Evolutionary conservation across 1,140 invertebrate species (phyloP), one percentile per base, ranked within the genome.

Genomic region (Lanistes nyassanus): DNA sequence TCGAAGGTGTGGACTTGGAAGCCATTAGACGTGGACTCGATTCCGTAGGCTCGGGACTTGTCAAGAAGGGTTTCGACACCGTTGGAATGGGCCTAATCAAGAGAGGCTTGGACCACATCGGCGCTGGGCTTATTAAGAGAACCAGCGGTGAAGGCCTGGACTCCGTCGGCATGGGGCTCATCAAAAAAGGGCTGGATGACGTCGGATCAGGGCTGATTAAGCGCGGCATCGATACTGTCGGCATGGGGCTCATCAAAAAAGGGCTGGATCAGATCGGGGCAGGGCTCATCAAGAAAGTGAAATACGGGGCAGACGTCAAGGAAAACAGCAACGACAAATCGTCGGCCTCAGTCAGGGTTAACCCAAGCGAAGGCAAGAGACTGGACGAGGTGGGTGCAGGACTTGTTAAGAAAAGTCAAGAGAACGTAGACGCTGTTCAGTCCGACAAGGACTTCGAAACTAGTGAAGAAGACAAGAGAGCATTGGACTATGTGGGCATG

Each of bases 61-160:
- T 71, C 51, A 71, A 71, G 36, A 69, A 69, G 29, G 31, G 69
- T 56, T 56, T 56, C 13, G 51, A 29, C 36, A 53, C 53, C 53
- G 47, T 65, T 23, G 62, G 74, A 19, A 39, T 34, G 19, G 74
- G 74, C 4, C 53, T 68, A 5, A 68, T 75, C 74, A 75, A 58
- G 51, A 75, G 69, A 37, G 64, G 65, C 23, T 66, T 75, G 1
- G 65, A 75, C 37, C 21, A 62, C 29, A 34, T 75, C 29, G 74
- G 74, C 23, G 53, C 64, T 23, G 74, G 68, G 6, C 37, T 76
- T 31, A 51, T 76, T 21, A 64, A 4, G 21, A 29, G n/a, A 66
- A 29, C 19, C 19, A 66, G 26, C 11, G 39, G n/a, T 64, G 26
- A 23, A 7, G 70, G 23, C 16, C 21, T 58, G 23, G 51, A 26